Base-by-base conservation (phyloP, 2,888 invertebrate genomes). In the Tubiluchus corallicola region DNA sequence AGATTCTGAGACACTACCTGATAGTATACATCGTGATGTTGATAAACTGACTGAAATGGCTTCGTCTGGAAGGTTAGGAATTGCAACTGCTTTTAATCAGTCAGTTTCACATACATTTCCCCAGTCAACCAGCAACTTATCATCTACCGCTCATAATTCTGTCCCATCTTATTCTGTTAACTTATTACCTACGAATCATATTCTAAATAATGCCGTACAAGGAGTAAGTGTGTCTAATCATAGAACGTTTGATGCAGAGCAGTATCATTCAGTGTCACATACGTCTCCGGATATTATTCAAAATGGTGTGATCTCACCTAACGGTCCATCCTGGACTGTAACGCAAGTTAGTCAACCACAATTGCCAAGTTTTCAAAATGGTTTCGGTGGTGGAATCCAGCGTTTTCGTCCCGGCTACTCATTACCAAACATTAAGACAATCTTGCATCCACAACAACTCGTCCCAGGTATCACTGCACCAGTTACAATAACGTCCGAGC, bases 331-430 rank as follows among this genome's bases (percentile, higher is more conserved):
- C 29, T 29, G 29, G 29, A n/a, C n/a, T n/a, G n/a, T n/a, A n/a
- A n/a, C n/a, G n/a, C n/a, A n/a, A n/a, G 9, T 9, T n/a, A 29
- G n/a, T n/a, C 29, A 29, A n/a, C 29, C 29, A n/a, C n/a, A n/a
- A n/a, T n/a, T 29, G 29, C 29, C 29, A n/a, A 29, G 29, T n/a
- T 29, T 29, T n/a, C 29, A 29, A n/a, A 29, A 29, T n/a, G 29
- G 29, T 9, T 29, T 29, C 29, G 29, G 29, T 9, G 29, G 29
- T n/a, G 29, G 29, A n/a, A n/a, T n/a, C n/a, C n/a, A n/a, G n/a
- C n/a, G n/a, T n/a, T n/a, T n/a, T n/a, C n/a, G n/a, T n/a, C 9
- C 9, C 29, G 29, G 29, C 29, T 9, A n/a, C 29, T 29, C 29
- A n/a, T n/a, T 29, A n/a, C 29, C 29, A n/a, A 29, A 29, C 29